These are phyloP conservation scores for Machimus atricapillus DNA, from an alignment of 2,888 invertebrate species.

Conservation along the genomic window DNA sequence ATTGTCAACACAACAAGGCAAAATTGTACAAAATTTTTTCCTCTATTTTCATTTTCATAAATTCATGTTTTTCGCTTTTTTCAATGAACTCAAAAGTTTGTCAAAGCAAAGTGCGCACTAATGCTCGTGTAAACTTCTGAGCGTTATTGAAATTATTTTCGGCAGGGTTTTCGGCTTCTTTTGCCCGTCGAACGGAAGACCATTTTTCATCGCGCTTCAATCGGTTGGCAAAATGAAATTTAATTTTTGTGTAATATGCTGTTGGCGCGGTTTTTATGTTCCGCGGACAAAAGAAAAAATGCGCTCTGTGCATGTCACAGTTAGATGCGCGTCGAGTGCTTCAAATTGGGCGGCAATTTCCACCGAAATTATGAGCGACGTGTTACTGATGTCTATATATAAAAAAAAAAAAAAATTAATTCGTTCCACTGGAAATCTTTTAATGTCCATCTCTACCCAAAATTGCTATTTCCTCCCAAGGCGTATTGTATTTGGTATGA, in stretches of 20 bases:
- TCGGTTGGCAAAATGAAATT: not conserved
- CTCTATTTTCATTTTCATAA: not conserved
- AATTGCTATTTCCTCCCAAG: not conserved
- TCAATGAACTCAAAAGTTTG: not conserved
- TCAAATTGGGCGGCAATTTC: conserved; percentile 27
- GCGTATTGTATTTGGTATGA: no score
- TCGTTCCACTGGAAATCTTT: not conserved
- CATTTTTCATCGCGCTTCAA: conserved; percentile 26
- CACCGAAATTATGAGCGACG: not conserved
- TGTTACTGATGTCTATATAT: not conserved
- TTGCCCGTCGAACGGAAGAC: not conserved
- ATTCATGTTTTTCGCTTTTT: not conserved
- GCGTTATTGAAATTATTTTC: not conserved
- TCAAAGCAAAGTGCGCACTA: not conserved
- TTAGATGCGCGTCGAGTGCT: conserved; percentile 23
- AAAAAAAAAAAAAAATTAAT: not conserved
- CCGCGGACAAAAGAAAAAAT: not conserved
- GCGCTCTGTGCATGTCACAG: conserved; percentile 21
- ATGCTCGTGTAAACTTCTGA: not conserved
- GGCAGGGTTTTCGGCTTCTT: not conserved
- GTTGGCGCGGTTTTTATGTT: not conserved
- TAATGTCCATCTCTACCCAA: not conserved
- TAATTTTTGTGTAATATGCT: not conserved
- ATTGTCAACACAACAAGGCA: conserved; percentile 29
- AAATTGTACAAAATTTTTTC: not conserved